These are phyloP conservation scores for Campoletis raptor DNA, from an alignment of 2,888 invertebrate species.

Conservation along the genomic window DNA sequence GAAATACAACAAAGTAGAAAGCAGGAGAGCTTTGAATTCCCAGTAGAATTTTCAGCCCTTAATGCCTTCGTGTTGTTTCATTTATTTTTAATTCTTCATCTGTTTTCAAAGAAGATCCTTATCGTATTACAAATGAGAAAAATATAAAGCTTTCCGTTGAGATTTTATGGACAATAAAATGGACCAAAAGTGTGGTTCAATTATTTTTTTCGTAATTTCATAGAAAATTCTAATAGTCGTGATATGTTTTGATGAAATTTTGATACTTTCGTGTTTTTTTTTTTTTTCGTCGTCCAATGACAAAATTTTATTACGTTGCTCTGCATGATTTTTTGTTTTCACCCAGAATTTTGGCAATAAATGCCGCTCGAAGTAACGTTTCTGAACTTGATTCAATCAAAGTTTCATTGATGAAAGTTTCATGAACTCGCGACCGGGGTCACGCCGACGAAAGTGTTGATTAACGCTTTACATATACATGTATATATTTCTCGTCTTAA, in stretches of 20 bases:
- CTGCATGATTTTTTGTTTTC: neutral
- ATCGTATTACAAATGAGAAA: neutral
- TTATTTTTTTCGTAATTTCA: neutral
- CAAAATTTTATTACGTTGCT: neutral
- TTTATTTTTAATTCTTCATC: neutral
- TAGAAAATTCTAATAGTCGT: neutral
- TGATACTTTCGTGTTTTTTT: neutral
- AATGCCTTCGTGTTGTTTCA: neutral
- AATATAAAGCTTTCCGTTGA: neutral
- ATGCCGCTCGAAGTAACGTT: neutral
- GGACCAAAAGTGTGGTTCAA: neutral
- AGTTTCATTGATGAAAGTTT: slow-evolving; percentile 33
- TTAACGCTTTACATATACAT: slow-evolving; percentile 20
- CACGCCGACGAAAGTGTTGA: slow-evolving; percentile 5
- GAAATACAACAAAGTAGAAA: neutral
- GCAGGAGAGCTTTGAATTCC: neutral
- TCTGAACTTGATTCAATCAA: slow-evolving; percentile 23
- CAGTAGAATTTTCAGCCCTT: neutral
- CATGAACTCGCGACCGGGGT: slow-evolving; percentile 1
- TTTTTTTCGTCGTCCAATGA: neutral
- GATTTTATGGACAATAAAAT: neutral
- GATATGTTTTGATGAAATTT: neutral
- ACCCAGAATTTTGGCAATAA: slow-evolving; percentile 3
- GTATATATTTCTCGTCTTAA: neutral
- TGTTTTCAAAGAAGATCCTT: neutral